A percentile compares a stretch with the other conserved stretches of the same genome.
phyloP scores from a whole-genome alignment of 2,113 vertebrate genomes.

The Neogobius melanostomus region DNA sequence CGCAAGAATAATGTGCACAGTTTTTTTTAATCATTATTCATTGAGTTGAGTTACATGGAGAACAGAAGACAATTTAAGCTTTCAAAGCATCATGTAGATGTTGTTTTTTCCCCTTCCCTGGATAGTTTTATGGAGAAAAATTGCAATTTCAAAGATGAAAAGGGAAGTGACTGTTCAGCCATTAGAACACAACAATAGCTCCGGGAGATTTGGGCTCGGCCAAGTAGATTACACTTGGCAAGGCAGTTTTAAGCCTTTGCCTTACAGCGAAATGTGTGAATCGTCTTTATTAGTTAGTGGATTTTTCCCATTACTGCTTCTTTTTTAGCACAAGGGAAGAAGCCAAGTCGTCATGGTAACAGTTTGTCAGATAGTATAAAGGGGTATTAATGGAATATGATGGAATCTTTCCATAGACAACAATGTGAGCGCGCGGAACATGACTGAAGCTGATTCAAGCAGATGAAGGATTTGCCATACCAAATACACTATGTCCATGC shows the following conservation, averaged over 20 bases:
- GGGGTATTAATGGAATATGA: conserved; percentile 36
- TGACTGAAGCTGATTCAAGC: conserved; percentile 5
- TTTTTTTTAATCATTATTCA: conserved; percentile 17
- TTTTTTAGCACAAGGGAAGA: conserved; percentile 20
- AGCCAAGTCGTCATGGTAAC: conserved; percentile 10
- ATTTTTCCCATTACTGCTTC: conserved; percentile 15
- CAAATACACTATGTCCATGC: conserved; percentile 66
- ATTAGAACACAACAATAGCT: conserved; percentile 26
- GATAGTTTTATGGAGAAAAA: neutral
- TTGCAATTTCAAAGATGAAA: conserved; percentile 26
- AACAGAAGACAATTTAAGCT: conserved; percentile 1
- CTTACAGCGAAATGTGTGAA: conserved; percentile 41
- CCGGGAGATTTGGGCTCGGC: conserved; percentile 10
- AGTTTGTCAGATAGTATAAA: neutral
- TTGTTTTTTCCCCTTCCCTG: neutral
- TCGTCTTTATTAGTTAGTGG: conserved; percentile 19
- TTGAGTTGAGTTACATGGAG: conserved; percentile 22
- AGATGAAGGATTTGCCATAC: conserved; percentile 50
- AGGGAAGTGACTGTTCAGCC: conserved; percentile 40
- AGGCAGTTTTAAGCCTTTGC: conserved; percentile 15
- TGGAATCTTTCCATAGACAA: conserved; percentile 30
- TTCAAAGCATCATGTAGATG: conserved; percentile 3
- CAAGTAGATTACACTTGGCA: conserved; percentile 14
- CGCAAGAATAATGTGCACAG: conserved; percentile 15
- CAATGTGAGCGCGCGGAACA: neutral